Evolutionary conservation across 2,113 vertebrate species (phyloP).

Genomic region (Ceyx margarethae): DNA sequence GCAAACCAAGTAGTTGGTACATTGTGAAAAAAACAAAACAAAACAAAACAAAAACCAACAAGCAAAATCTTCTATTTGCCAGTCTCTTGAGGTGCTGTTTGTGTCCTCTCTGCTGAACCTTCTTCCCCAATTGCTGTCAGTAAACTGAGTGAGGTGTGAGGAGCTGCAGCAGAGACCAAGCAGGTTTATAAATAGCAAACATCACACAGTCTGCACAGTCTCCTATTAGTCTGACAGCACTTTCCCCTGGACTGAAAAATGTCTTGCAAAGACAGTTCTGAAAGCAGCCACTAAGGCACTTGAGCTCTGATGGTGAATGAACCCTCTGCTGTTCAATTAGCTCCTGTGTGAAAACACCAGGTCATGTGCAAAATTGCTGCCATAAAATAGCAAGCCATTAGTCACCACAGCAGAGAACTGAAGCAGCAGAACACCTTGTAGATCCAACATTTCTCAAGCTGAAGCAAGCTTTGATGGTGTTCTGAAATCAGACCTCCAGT

Average conservation of each 20-base stretch:
- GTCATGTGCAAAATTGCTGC: neutral
- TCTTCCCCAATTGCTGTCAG: neutral
- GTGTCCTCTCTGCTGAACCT: neutral
- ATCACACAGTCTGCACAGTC: neutral
- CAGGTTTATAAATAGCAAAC: constrained; percentile 33
- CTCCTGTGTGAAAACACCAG: neutral
- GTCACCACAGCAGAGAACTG: neutral
- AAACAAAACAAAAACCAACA: neutral
- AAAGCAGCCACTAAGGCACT: neutral
- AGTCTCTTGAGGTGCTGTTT: neutral
- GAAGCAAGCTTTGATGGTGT: neutral
- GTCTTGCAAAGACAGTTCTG: neutral
- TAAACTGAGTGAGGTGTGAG: neutral
- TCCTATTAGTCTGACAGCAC: neutral
- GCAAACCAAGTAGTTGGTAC: neutral
- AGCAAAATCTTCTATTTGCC: neutral
- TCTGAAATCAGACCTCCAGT: neutral
- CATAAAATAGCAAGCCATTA: neutral
- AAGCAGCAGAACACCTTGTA: neutral
- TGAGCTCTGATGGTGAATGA: neutral
- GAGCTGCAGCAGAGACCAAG: neutral
- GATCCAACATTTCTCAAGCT: neutral
- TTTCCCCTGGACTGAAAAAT: constrained; percentile 25
- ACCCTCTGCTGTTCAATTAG: neutral
- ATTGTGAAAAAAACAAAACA: neutral